Base-by-base conservation (phyloP, 2,888 invertebrate species). In the Xestia sexstrigata region DNA sequence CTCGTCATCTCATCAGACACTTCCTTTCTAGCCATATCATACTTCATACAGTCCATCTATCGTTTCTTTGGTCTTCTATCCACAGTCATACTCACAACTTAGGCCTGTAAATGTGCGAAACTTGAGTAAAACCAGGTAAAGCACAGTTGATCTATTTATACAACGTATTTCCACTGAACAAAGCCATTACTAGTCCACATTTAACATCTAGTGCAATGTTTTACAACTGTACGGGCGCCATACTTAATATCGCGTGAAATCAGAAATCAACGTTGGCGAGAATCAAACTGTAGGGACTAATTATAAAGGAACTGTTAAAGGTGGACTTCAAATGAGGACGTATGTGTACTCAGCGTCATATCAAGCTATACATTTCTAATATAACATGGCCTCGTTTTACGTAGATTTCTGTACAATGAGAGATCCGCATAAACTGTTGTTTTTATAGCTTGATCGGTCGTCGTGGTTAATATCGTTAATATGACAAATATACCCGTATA, bases 231-330 rank as follows among this genome's bases (percentile, higher is more conserved):
- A 2, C 65, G 52, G 74, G 70, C 85, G 83, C 85, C 77, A 55
- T 13, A 49, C 1, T 85, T 84, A 73, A 84, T 70, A 72, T 1
- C 0, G 65, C 78, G 73, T 84, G 85, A 84, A 84, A 84, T 84
- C 74, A 70, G 78, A 73, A 84, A 68, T 78, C 62, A 55, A 75
- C 63, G 62, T 74, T 42, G 45, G 42, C 30, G 49, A n/a, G 23
- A 39, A n/a, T 66, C 26, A 75, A 81, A 74, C 4, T n/a, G 35
- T 13, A 30, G 2, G 13, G 8, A 55, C 42, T 69, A 62, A 71
- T 84, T 70, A 58, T 55, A 39, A 17, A 35, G n/a, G 47, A 9
- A 66, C 15, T 68, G 4, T 26, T 63, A 47, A 35, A 63, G 1
- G 13, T 52, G 15, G 35, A 1, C 9, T 49, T 65, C n/a, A 23